Percentiles rank a stretch among this genome's conserved stretches.
Conservation (phyloP, 2,113 vertebrate genomes). For the Oceanites oceanicus region DNA sequence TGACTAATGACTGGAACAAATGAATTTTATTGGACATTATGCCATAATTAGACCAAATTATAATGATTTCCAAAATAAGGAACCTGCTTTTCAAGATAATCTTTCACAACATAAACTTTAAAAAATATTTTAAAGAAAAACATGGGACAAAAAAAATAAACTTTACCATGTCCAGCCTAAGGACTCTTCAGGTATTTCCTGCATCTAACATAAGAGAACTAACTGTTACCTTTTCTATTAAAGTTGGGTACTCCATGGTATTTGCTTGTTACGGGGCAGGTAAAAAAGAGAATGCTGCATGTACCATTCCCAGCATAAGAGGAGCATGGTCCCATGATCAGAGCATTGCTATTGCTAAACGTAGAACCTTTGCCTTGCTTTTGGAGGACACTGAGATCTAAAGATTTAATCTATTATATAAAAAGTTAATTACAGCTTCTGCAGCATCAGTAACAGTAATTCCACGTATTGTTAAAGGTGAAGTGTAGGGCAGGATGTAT, state of each 20-base stretch:
- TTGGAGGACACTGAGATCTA: neutral
- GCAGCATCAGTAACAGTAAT: neutral
- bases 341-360: neutral
- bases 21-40: neutral
- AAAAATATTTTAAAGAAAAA: neutral
- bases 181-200: neutral
- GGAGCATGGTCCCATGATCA: neutral
- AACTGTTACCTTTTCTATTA: neutral
- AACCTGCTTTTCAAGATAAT: neutral
- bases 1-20: neutral
- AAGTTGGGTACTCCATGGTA: neutral
- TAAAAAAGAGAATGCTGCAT: neutral
- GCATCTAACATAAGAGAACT: neutral
- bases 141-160: fast-evolving
- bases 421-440: neutral
- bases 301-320: neutral
- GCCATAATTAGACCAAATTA: neutral
- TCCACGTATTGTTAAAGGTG: neutral
- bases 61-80: neutral
- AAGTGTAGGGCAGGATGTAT: neutral
- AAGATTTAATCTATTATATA: neutral
- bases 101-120: neutral
- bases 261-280: fast-evolving
- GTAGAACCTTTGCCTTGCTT: neutral
- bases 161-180: neutral